These are phyloP conservation scores for Semnopithecus entellus DNA, from an alignment of 2,113 vertebrate species.

Conservation along the genomic window DNA sequence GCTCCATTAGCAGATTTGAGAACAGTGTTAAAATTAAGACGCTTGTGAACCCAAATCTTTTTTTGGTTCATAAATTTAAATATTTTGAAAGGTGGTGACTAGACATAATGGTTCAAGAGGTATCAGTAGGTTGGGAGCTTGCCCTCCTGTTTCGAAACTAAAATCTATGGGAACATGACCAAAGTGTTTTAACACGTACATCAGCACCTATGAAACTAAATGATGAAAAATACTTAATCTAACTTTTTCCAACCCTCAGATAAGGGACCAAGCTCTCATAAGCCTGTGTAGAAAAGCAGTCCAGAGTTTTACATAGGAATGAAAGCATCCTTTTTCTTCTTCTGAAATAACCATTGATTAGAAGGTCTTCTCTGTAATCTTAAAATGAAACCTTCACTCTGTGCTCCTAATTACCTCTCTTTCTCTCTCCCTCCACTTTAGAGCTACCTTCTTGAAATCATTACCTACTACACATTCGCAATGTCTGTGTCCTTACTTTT, in stretches of 20 bases:
- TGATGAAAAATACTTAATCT: neutral
- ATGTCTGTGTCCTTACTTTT: neutral
- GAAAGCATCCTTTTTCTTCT: neutral
- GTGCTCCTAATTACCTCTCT: neutral
- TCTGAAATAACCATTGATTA: neutral
- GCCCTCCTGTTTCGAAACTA: neutral
- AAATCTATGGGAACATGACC: neutral
- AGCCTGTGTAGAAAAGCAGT: neutral
- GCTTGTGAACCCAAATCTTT: neutral
- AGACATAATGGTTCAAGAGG: neutral
- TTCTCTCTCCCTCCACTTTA: neutral
- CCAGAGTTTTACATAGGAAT: neutral
- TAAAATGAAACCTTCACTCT: neutral
- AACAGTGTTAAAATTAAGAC: constrained; percentile 17
- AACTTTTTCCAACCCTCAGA: neutral
- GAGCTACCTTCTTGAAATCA: neutral
- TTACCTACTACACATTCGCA: neutral
- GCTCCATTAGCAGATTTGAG: neutral
- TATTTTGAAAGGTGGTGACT: neutral
- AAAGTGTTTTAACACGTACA: neutral
- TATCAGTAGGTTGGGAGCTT: neutral
- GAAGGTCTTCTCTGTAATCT: neutral
- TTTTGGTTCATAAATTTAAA: neutral
- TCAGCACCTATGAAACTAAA: neutral
- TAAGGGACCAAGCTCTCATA: neutral